phyloP scores from a whole-genome alignment of 2,113 vertebrate genomes.

The Pimephales promelas region DNA sequence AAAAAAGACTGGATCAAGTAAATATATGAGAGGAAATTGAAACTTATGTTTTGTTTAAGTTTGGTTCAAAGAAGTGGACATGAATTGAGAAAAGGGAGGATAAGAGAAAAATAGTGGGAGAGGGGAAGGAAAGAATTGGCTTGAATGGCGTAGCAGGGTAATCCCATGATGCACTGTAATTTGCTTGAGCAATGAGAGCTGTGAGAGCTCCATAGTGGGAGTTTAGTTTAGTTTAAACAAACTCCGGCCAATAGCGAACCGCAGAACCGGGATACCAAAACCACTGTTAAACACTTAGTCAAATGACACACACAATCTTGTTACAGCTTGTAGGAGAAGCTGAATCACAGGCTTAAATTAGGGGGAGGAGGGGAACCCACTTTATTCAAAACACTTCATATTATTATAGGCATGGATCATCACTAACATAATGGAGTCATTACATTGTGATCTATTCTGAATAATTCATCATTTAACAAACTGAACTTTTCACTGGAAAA shows the following conservation, averaged over 20 bases:
- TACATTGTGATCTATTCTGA: neutral
- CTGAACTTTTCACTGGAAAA: neutral
- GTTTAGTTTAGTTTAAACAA: conserved; percentile 42
- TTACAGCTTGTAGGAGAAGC: conserved; percentile 33
- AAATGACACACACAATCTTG: conserved; percentile 1
- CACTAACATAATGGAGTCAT: neutral
- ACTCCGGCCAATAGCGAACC: neutral
- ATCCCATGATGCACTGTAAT: conserved; percentile 22
- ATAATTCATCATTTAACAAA: neutral
- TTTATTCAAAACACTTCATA: conserved; percentile 31
- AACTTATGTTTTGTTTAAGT: neutral
- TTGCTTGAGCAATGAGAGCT: conserved; percentile 22
- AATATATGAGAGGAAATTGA: conserved; percentile 2
- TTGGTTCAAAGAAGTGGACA: neutral
- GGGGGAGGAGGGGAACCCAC: neutral
- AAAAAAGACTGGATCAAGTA: neutral
- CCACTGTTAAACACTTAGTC: conserved; percentile 26
- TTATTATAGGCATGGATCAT: neutral
- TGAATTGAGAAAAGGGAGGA: conserved; percentile 27
- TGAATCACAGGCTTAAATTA: conserved; percentile 46
- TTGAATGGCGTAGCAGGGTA: neutral
- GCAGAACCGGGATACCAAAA: conserved; percentile 19
- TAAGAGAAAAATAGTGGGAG: neutral
- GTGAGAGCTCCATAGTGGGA: conserved; percentile 33
- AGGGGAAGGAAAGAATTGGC: conserved; percentile 13